phyloP scores from a whole-genome alignment of 2,113 vertebrate genomes.

The Capra hircus region DNA sequence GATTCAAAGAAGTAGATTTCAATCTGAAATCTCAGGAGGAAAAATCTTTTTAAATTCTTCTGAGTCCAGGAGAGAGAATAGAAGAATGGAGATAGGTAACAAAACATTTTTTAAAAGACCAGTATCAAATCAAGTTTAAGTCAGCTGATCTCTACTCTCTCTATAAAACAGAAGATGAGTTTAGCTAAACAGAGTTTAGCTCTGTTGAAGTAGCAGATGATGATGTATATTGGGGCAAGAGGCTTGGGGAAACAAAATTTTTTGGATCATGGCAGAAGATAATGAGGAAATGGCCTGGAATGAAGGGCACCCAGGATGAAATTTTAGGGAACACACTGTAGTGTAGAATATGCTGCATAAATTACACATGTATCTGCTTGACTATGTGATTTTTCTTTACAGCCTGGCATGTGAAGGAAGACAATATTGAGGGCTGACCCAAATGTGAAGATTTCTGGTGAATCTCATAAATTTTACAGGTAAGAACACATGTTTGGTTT shows the following conservation, averaged over 20 bases:
- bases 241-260: not conserved
- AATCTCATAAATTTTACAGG: not conserved
- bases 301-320: not conserved
- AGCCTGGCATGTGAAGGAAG: not conserved
- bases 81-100: not conserved
- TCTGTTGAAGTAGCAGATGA: not conserved
- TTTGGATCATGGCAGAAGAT: not conserved
- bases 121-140: not conserved
- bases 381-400: no score
- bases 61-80: not conserved
- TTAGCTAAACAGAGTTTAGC: not conserved
- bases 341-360: not conserved
- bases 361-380: rapidly evolving
- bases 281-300: not conserved
- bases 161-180: not conserved
- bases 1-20: not conserved
- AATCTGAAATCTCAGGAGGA: not conserved
- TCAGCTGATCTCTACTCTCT: not conserved
- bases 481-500: not conserved
- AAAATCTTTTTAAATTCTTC: not conserved
- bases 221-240: not conserved
- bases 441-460: not conserved
- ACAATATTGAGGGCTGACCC: not conserved
- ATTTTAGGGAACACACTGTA: not conserved
- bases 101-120: not conserved